Percentiles rank a stretch among this genome's conserved stretches.
Conservation (phyloP, 2,113 vertebrate genomes). For the Mixornis gularis region DNA sequence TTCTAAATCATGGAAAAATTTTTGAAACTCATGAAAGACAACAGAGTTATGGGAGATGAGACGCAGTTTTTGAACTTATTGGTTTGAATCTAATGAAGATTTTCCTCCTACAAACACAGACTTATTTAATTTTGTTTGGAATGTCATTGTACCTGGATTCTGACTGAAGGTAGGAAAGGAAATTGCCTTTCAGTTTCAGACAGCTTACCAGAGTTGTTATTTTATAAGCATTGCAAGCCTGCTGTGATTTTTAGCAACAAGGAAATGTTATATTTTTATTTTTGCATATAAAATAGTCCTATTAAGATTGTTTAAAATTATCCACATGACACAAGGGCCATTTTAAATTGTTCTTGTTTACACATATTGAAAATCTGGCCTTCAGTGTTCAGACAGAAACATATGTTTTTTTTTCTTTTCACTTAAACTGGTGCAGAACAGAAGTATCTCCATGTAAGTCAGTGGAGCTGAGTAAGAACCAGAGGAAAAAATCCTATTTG, state of each 20-base stretch:
- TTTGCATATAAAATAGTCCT: background rate
- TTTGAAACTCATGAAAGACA: background rate
- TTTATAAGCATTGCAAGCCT: background rate
- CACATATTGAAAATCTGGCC: background rate
- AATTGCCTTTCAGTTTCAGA: background rate
- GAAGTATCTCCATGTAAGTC: background rate
- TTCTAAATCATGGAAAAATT: background rate
- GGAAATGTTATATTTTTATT: background rate
- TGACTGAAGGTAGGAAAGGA: background rate
- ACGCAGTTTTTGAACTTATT: background rate
- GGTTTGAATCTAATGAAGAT: background rate
- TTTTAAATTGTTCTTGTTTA: background rate
- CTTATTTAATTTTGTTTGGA: conserved; percentile 1
- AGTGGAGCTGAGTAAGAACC: background rate
- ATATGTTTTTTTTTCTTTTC: background rate
- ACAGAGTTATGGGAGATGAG: background rate
- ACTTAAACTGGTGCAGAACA: background rate
- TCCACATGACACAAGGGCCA: background rate
- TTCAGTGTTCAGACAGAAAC: background rate
- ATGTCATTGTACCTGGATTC: background rate
- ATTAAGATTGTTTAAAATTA: background rate
- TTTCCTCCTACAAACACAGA: background rate
- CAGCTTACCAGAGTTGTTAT: background rate
- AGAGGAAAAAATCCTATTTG: background rate
- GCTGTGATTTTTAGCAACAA: background rate